Conservation (phyloP, 2,797 vertebrate species). For the Eutrigla gurnardus region DNA sequence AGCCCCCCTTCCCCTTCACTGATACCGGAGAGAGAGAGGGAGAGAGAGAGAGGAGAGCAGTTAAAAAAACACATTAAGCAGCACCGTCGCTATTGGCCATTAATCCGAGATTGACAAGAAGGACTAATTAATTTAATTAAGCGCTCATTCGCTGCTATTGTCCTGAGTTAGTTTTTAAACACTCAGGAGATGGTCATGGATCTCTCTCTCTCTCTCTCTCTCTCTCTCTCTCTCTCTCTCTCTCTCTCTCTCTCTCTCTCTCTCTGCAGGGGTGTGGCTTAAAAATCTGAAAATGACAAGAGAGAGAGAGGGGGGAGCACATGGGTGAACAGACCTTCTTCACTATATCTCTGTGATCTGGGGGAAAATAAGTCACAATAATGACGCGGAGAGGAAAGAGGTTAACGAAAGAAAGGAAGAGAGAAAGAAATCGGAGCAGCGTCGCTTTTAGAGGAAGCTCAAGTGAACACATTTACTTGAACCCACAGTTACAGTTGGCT, state of each 20-base stretch:
- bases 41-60: conserved; percentile 42
- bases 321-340: conserved; percentile 76
- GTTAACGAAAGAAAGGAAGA: conserved; percentile 23
- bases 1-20: conserved; percentile 86
- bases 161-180: conserved; percentile 91
- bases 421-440: conserved; percentile 59
- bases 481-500: conserved; percentile 48
- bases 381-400: conserved; percentile 61
- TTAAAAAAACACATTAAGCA: conserved; percentile 64
- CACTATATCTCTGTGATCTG: conserved; percentile 79
- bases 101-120: conserved; percentile 92
- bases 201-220: conserved; percentile 65
- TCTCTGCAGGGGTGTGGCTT: conserved; percentile 66
- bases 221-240: conserved; percentile 52
- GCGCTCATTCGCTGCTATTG: conserved; percentile 89
- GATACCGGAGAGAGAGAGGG: conserved; percentile 64
- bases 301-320: conserved; percentile 70
- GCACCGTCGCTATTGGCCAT: conserved; percentile 87
- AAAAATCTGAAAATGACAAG: conserved; percentile 80
- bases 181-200: conserved; percentile 85
- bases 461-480: conserved; percentile 47
- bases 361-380: conserved; percentile 60
- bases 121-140: conserved; percentile 98
- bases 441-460: conserved; percentile 49
- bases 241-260: conserved; percentile 45